Percentiles rank a stretch among this genome's conserved stretches.
Conservation (phyloP, 2,797 vertebrate genomes). For the Onychomys torridus region DNA sequence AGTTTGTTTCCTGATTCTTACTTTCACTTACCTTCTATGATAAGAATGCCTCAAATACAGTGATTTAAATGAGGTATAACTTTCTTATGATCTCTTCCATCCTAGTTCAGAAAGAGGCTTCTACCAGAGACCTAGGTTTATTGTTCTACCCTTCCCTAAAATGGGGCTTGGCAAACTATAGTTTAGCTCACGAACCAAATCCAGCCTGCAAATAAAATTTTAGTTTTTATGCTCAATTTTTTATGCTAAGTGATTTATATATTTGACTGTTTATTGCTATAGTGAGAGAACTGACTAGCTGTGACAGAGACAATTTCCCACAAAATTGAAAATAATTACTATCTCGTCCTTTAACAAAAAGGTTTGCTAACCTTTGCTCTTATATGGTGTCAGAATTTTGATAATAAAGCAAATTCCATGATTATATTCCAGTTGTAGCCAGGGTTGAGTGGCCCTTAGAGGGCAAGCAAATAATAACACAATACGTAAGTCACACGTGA, state of each 20-base stretch:
- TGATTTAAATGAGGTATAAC: conserved; percentile 25
- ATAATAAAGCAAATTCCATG: conserved; percentile 9
- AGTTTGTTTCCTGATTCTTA: conserved; percentile 4
- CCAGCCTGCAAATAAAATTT: conserved; percentile 53
- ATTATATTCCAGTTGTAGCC: background rate
- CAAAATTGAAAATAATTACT: conserved; percentile 51
- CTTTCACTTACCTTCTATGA: background rate
- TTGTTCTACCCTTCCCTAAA: background rate
- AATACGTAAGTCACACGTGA: background rate
- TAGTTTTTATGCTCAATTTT: background rate
- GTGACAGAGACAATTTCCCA: conserved; percentile 24
- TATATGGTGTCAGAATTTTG: conserved; percentile 6
- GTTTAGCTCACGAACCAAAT: conserved; percentile 11
- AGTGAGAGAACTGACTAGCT: conserved; percentile 20
- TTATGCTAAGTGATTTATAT: conserved; percentile 23
- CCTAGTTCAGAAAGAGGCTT: conserved; percentile 28
- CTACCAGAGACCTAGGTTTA: background rate
- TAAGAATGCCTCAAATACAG: conserved; percentile 35
- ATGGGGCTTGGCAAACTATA: background rate
- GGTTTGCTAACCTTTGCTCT: conserved; percentile 12
- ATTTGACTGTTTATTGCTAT: conserved; percentile 6
- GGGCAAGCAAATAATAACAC: conserved; percentile 8
- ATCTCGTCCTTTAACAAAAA: background rate
- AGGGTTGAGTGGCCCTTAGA: background rate
- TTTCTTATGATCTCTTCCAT: conserved; percentile 43